Percentiles rank a stretch among this genome's conserved stretches.
phyloP scores from a whole-genome alignment of 2,113 vertebrate genomes.

The Mohoua ochrocephala region DNA sequence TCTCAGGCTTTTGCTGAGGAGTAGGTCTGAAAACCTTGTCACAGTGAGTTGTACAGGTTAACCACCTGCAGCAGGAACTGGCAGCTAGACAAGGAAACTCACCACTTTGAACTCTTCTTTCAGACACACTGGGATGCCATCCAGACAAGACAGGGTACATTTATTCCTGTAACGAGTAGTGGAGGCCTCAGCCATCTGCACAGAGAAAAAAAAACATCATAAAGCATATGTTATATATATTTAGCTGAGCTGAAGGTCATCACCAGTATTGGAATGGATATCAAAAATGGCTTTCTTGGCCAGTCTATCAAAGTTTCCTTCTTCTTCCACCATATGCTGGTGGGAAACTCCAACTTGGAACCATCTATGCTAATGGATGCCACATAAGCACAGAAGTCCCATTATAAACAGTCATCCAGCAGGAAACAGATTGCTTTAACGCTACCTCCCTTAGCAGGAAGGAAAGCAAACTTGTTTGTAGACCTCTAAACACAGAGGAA shows the following conservation, averaged over 20 bases:
- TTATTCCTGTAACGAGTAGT: conserved; percentile 58
- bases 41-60: neutral
- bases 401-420: neutral
- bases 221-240: neutral
- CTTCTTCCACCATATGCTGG: neutral
- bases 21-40: neutral
- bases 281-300: neutral
- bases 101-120: conserved; percentile 72
- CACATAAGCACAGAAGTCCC: neutral
- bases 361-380: neutral
- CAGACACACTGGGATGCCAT: conserved; percentile 69
- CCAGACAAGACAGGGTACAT: conserved; percentile 55
- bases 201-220: neutral
- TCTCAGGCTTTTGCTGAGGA: neutral
- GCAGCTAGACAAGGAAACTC: neutral
- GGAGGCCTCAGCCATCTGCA: conserved; percentile 69
- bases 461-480: neutral
- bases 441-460: neutral
- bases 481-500: neutral
- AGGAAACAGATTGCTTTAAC: neutral
- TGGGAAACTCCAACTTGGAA: neutral
- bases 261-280: neutral
- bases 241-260: neutral
- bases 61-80: neutral
- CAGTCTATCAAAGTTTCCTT: neutral